Percentiles rank a stretch among this genome's conserved stretches.
Conservation (phyloP, 1,140 invertebrate species). For the Catajapyx aquilonaris region DNA sequence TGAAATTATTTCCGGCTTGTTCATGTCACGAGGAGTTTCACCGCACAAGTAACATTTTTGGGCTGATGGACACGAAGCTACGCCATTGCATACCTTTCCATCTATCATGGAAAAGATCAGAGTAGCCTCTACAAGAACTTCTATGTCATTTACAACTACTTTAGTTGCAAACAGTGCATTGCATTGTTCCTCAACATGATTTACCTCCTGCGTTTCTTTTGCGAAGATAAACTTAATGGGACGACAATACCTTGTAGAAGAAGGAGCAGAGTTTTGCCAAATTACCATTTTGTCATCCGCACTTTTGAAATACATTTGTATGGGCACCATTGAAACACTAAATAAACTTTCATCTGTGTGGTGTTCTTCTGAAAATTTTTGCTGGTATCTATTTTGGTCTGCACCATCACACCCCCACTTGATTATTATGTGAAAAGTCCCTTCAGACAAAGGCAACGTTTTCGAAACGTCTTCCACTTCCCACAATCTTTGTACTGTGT, state of each 20-base stretch:
- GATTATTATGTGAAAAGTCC: background rate
- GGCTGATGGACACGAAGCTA: background rate
- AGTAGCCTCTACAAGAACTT: background rate
- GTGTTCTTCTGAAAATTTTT: slow-evolving; percentile 6
- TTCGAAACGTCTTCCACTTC: background rate
- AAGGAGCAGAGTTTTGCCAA: slow-evolving; percentile 7
- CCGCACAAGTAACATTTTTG: slow-evolving; percentile 8
- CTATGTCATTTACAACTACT: background rate
- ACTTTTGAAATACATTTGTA: slow-evolving; percentile 3
- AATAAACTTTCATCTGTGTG: slow-evolving; percentile 4
- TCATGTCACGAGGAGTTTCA: slow-evolving; percentile 5
- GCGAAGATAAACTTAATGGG: slow-evolving; percentile 6
- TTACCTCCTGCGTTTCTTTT: slow-evolving; percentile 1
- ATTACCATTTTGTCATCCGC: slow-evolving; percentile 3
- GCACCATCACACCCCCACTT: slow-evolving; percentile 1
- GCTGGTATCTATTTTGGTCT: slow-evolving; percentile 5
- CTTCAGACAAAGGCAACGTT: background rate
- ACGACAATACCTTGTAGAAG: slow-evolving; percentile 6
- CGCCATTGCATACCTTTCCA: background rate
- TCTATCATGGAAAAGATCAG: background rate
- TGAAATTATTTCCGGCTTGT: slow-evolving; percentile 2
- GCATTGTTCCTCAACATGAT: background rate
- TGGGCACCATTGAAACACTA: slow-evolving; percentile 5
- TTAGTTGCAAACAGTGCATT: background rate
- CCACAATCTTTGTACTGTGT: background rate